A percentile compares a stretch with the other conserved stretches of the same genome.
phyloP scores from a whole-genome alignment of 2,888 invertebrate species.

The Ichneumoninae sp. region DNA sequence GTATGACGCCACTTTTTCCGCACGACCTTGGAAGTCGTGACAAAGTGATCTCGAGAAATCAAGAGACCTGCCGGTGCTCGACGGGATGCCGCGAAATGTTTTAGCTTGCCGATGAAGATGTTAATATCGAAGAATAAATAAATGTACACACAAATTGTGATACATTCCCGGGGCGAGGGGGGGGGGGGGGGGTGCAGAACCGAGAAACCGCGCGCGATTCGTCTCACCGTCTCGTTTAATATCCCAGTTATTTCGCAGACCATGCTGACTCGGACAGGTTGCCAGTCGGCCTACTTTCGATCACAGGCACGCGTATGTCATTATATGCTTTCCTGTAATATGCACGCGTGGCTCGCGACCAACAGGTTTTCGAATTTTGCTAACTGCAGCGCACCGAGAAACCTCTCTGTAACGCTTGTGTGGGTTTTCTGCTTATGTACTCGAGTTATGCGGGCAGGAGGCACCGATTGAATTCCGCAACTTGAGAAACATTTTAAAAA shows the following conservation, averaged over 20 bases:
- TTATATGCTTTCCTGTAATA: slow-evolving; percentile 51
- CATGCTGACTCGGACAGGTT: slow-evolving; percentile 49
- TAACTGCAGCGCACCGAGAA: slow-evolving; percentile 39
- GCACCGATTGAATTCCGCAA: slow-evolving; percentile 11
- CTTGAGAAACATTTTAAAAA: background rate
- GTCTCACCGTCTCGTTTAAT: slow-evolving; percentile 48
- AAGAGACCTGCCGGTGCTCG: background rate
- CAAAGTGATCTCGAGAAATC: background rate
- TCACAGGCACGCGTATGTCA: slow-evolving; percentile 25
- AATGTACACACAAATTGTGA: background rate
- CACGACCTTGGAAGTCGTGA: slow-evolving; percentile 25
- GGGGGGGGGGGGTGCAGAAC: background rate
- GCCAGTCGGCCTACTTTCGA: slow-evolving; percentile 61
- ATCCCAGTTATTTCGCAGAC: slow-evolving; percentile 36
- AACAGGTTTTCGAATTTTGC: slow-evolving; percentile 52
- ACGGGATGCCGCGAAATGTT: background rate
- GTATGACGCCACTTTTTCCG: background rate
- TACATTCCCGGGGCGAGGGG: background rate
- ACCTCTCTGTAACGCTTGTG: slow-evolving; percentile 32
- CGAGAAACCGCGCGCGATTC: slow-evolving; percentile 21
- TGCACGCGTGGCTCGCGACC: slow-evolving; percentile 28
- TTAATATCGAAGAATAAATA: background rate
- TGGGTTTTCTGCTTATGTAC: slow-evolving; percentile 1
- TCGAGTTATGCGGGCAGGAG: background rate
- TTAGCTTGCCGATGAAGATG: background rate